Base-by-base conservation (phyloP, 2,113 vertebrate genomes). In the Anas platyrhynchos region DNA sequence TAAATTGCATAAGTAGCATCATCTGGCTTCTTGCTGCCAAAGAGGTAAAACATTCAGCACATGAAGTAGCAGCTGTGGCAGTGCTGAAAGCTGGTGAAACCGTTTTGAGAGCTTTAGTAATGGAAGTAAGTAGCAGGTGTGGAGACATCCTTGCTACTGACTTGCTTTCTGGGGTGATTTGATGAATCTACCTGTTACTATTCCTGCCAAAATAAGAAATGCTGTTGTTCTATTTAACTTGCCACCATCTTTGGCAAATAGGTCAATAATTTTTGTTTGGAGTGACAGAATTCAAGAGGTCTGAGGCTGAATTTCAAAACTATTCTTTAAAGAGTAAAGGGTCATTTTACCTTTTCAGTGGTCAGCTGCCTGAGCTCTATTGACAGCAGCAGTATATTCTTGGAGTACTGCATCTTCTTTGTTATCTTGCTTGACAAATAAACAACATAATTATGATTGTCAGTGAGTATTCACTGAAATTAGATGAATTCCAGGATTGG, bases 101-200 rank as follows among this genome's bases (percentile, higher is more conserved):
- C 36, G 31, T 65, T 93, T 74, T 71, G 75, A 83, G 43, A 75
- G 14, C 32, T 54, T 81, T 72, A 81, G 63, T 77, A 89, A 67
- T 48, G 61, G 54, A 41, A 91, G 79, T 38, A 88, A 91, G 79
- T 38, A 88, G 85, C 94, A 94, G 93, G n/a, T 90, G 68, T 80
- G 76, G 72, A 91, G 73, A 78, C 56, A 61, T 81, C 48, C 32
- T 91, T 91, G 62, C 27, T 16, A 36, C 63, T 87, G 72, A 66
- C 61, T 90, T 84, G 17, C 68, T 91, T 87, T 61, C 88, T 75
- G 52, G 56, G 77, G 43, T 65, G 72, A 27, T 77, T 95, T 94
- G 69, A 91, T 77, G 21, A 76, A 94, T 94, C 76, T 95, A 84
- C 82, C 79, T 91, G 88, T 48, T 91, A 90, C 62, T 46, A 44